Percentiles rank a stretch among this genome's conserved stretches.
Evolutionary conservation across 2,797 vertebrate species (phyloP).

Genomic region (Poecilia gillii): DNA sequence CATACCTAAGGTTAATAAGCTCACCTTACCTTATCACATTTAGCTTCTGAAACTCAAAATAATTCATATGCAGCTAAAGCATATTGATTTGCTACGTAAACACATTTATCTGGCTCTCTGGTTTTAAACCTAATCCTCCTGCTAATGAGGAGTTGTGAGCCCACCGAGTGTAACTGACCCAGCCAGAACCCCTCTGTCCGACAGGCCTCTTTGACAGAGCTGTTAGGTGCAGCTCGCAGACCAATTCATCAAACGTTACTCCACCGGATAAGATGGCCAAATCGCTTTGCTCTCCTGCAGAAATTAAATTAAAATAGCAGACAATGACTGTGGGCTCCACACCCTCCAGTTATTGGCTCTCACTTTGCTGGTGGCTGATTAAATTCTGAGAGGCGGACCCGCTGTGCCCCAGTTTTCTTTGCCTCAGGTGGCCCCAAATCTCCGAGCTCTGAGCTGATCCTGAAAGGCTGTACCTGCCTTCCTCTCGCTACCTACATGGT

Average conservation of each 20-base stretch:
- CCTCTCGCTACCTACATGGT: conserved; percentile 1
- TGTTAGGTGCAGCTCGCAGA: conserved; percentile 30
- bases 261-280: conserved; percentile 44
- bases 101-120: neutral
- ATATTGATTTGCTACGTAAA: neutral
- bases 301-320: conserved; percentile 71
- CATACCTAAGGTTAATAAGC: too few species aligned
- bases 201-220: conserved; percentile 41
- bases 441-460: conserved; percentile 7
- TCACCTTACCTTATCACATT: too few species aligned
- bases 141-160: neutral
- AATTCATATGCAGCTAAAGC: neutral
- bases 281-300: conserved; percentile 40
- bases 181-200: conserved; percentile 19
- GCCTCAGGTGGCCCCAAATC: conserved; percentile 49
- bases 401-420: conserved; percentile 54
- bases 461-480: conserved; percentile 1
- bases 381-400: conserved; percentile 56
- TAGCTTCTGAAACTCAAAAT: too few species aligned
- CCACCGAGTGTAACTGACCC: conserved; percentile 28
- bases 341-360: conserved; percentile 62
- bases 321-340: conserved; percentile 58
- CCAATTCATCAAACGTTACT: conserved; percentile 59
- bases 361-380: conserved; percentile 52
- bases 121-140: neutral